Evolutionary conservation across 1,140 invertebrate genomes (phyloP).

Genomic region (Helicoverpa armigera): DNA sequence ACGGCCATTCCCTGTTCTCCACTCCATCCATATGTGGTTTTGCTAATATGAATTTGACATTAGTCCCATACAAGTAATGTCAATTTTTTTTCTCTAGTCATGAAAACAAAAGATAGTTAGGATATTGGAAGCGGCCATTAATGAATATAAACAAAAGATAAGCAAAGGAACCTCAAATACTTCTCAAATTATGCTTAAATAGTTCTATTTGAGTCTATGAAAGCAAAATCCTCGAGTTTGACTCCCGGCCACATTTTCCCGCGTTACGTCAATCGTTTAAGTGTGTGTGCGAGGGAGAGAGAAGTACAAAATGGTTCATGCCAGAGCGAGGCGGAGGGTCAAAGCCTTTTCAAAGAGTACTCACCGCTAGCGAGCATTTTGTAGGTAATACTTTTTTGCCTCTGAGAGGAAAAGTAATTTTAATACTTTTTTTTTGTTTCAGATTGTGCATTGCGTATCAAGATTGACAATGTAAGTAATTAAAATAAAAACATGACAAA

Average conservation of each 20-base stretch:
- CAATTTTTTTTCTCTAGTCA: no score
- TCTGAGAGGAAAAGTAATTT: conserved; percentile 37
- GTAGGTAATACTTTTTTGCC: conserved; percentile 32
- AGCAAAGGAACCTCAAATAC: neutral
- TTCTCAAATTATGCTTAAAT: conserved; percentile 36
- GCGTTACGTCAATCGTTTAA: conserved; percentile 61
- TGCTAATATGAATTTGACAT: no score
- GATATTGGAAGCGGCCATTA: neutral
- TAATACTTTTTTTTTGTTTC: neutral
- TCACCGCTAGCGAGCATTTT: neutral
- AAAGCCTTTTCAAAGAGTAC: conserved; percentile 59
- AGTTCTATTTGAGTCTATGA: conserved; percentile 36
- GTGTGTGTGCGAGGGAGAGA: conserved; percentile 54
- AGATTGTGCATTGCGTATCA: neutral
- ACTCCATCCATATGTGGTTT: no score
- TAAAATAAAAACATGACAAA: neutral
- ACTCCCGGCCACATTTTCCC: conserved; percentile 59
- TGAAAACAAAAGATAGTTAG: no score
- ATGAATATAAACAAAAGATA: neutral
- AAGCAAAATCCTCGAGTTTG: conserved; percentile 50
- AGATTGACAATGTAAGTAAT: conserved; percentile 24
- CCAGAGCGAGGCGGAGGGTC: conserved; percentile 50
- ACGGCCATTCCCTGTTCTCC: no score
- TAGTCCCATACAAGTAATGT: no score
- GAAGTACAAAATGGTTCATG: conserved; percentile 42